phyloP scores from a whole-genome alignment of 2,888 invertebrate genomes.

The Nymphalis urticae region DNA sequence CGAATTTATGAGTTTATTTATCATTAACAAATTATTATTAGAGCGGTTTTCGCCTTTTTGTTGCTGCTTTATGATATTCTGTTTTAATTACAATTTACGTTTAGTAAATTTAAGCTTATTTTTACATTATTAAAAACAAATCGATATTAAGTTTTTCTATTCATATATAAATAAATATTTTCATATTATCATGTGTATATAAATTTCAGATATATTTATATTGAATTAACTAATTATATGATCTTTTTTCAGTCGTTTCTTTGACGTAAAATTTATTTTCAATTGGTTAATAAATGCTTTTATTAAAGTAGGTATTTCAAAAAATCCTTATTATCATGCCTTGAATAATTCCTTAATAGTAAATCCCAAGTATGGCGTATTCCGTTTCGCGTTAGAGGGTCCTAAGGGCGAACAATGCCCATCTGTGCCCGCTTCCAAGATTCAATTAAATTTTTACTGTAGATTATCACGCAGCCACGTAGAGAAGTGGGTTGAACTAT shows the following conservation, averaged over 20 bases:
- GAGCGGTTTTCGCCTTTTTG: slow-evolving; percentile 67
- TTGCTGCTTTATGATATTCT: slow-evolving; percentile 33
- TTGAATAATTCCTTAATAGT: slow-evolving; percentile 13
- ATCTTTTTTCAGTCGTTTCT: too few species aligned
- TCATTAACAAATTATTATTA: slow-evolving; percentile 83
- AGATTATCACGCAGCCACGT: slow-evolving; percentile 79
- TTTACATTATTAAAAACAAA: background rate
- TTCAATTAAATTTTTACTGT: slow-evolving; percentile 82
- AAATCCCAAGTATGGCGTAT: slow-evolving; percentile 26
- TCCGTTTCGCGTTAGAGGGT: slow-evolving; percentile 38
- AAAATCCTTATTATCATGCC: background rate
- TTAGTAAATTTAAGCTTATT: background rate
- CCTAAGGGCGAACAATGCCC: slow-evolving; percentile 61
- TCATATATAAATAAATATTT: too few species aligned
- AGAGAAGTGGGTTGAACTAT: slow-evolving; percentile 42
- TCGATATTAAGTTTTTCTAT: too few species aligned
- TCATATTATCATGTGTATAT: too few species aligned
- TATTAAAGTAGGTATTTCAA: background rate
- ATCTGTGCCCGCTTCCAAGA: slow-evolving; percentile 70
- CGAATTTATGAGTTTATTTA: slow-evolving; percentile 82
- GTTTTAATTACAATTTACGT: slow-evolving; percentile 14
- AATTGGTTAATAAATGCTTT: too few species aligned
- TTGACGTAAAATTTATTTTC: too few species aligned
- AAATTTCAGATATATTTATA: too few species aligned
- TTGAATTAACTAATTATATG: too few species aligned